Evolutionary conservation across 2,113 vertebrate genomes (phyloP).

Genomic region (Solenodon paradoxus): DNA sequence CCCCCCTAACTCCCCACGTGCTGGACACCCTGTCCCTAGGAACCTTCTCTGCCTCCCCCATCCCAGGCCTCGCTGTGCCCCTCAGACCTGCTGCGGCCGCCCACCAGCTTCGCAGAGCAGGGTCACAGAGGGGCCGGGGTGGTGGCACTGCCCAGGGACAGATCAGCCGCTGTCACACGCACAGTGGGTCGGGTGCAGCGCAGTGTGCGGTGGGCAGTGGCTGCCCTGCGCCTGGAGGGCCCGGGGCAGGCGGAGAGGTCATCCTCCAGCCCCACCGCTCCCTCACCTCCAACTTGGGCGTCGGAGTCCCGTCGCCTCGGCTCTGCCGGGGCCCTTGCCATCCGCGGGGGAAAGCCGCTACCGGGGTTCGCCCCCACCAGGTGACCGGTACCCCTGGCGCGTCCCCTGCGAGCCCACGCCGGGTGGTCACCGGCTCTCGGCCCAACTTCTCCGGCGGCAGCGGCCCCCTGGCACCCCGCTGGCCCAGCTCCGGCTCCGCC

Average conservation of each 20-base stretch:
- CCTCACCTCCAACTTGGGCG: not conserved
- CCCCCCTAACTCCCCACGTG: too few species aligned
- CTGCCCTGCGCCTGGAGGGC: conserved; percentile 95
- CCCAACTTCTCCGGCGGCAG: conserved; percentile 37
- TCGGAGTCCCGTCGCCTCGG: not conserved
- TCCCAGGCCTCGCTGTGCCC: not conserved
- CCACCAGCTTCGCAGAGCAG: not conserved
- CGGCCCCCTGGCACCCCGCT: not conserved
- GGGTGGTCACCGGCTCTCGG: not conserved
- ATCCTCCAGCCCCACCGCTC: not conserved
- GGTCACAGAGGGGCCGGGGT: conserved; percentile 32
- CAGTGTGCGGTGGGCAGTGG: conserved; percentile 99
- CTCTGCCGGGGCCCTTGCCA: not conserved
- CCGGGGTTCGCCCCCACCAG: not conserved
- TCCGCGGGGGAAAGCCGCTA: not conserved
- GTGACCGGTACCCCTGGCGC: not conserved
- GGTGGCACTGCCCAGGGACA: conserved; percentile 90
- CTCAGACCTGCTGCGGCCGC: not conserved
- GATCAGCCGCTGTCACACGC: conserved; percentile 99
- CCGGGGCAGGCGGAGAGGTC: conserved; percentile 6
- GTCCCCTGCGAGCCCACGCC: conserved; percentile 54
- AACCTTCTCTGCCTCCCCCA: not conserved
- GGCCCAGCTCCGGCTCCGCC: not conserved
- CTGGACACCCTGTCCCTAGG: not conserved
- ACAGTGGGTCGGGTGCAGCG: conserved; percentile 95